Evolutionary conservation across 2,888 invertebrate genomes (phyloP).

Genomic region (Patella ulyssiponensis): DNA sequence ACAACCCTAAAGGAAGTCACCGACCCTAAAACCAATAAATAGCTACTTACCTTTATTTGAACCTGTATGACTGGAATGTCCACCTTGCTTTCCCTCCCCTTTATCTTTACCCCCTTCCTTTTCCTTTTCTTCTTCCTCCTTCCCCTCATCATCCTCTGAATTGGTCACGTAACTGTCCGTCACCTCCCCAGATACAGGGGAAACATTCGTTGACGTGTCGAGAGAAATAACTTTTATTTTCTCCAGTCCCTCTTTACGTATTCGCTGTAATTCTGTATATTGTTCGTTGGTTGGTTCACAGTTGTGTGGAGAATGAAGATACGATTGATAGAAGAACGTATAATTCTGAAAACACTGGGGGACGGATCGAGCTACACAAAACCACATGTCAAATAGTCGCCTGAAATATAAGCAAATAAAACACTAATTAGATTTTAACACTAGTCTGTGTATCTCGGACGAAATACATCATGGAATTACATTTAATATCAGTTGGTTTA

Average conservation of each 20-base stretch:
- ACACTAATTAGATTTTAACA: not conserved
- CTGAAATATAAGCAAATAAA: slow-evolving; percentile 1
- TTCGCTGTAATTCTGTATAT: slow-evolving; percentile 13
- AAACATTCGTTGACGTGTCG: not conserved
- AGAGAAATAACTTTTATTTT: not conserved
- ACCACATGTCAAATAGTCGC: slow-evolving; percentile 22
- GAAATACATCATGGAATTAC: too few species aligned
- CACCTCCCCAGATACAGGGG: not conserved
- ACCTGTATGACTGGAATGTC: slow-evolving; percentile 4
- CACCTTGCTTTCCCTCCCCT: not conserved
- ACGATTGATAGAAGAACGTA: slow-evolving; percentile 17
- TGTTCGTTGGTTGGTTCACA: slow-evolving; percentile 17
- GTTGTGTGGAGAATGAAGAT: slow-evolving; percentile 26
- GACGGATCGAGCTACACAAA: slow-evolving; percentile 19
- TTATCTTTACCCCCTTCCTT: not conserved
- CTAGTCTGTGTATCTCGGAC: too few species aligned
- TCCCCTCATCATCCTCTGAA: not conserved
- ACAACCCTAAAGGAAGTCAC: too few species aligned
- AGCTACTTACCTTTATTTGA: not conserved
- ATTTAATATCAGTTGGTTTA: too few species aligned
- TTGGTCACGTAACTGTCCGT: not conserved
- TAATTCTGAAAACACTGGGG: slow-evolving; percentile 20
- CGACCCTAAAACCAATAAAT: not conserved
- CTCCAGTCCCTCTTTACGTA: not conserved
- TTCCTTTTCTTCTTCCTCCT: not conserved